These are phyloP conservation scores for Apodemus speciosus DNA, from an alignment of 2,113 vertebrate species.

Conservation along the genomic window DNA sequence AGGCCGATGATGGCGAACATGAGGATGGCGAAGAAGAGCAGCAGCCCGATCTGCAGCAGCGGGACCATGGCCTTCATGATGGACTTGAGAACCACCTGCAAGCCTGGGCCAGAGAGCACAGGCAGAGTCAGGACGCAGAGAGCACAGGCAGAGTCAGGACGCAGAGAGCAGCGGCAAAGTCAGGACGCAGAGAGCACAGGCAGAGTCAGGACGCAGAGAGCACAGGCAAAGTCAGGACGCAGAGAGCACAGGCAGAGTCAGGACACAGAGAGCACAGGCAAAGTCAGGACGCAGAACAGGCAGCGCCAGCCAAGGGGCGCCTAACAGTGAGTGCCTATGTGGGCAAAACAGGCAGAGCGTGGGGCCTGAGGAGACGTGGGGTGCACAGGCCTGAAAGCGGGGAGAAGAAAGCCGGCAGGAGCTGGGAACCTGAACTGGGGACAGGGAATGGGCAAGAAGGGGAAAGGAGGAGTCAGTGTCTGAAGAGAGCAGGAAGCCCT, in stretches of 20 bases:
- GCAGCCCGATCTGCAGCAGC: conserved; percentile 95
- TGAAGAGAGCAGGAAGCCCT: neutral
- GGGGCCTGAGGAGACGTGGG: neutral
- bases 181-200: neutral
- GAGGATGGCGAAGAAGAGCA: conserved; percentile 98
- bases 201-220: neutral
- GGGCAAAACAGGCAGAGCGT: neutral
- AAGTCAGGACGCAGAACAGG: neutral
- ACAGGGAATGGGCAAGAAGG: neutral
- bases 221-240: neutral
- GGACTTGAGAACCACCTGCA: conserved; percentile 98
- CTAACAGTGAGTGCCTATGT: rapidly evolving
- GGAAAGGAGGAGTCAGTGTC: neutral
- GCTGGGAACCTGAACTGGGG: rapidly evolving
- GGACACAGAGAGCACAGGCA: neutral
- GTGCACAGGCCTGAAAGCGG: neutral
- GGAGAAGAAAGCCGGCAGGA: rapidly evolving
- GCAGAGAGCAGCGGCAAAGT: no score
- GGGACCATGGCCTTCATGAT: conserved; percentile 99
- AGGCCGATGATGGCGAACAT: conserved; percentile 99
- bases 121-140: neutral
- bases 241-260: neutral
- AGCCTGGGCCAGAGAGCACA: no score
- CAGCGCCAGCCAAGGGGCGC: neutral
- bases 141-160: neutral